Conservation (phyloP, 2,888 invertebrate genomes). For the Coenonympha glycerion region DNA sequence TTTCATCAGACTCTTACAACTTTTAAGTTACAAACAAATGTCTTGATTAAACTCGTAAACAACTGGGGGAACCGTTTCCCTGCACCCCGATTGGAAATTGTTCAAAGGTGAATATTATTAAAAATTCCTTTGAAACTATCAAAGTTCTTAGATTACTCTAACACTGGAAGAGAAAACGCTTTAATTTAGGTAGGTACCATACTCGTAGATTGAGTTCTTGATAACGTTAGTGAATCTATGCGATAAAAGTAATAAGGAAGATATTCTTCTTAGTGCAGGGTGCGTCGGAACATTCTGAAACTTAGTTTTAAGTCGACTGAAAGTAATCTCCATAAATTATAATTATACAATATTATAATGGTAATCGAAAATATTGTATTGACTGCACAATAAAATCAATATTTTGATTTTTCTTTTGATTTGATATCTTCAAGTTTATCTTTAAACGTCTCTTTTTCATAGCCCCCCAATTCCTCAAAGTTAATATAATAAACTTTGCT, state of each 20-base stretch:
- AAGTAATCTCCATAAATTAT: too few relatives aligned
- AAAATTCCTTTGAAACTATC: slow-evolving; percentile 25
- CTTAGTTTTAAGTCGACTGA: too few relatives aligned
- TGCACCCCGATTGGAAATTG: slow-evolving; percentile 33
- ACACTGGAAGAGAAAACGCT: neutral
- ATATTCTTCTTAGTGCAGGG: too few relatives aligned
- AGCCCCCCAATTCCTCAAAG: slow-evolving; percentile 1
- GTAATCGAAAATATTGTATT: too few relatives aligned
- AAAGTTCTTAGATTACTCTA: neutral
- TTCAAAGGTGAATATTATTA: slow-evolving; percentile 22
- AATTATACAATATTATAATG: too few relatives aligned
- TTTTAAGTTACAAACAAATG: slow-evolving; percentile 34
- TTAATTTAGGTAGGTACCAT: neutral
- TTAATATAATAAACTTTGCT: slow-evolving; percentile 1
- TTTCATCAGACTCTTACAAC: slow-evolving; percentile 7
- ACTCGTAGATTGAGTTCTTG: too few relatives aligned
- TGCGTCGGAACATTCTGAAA: too few relatives aligned
- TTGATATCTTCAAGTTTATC: too few relatives aligned
- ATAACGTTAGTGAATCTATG: too few relatives aligned
- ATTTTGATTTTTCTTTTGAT: too few relatives aligned
- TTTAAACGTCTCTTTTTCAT: neutral
- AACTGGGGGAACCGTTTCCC: slow-evolving; percentile 27
- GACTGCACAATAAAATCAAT: too few relatives aligned
- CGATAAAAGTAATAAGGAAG: too few relatives aligned
- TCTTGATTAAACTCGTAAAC: slow-evolving; percentile 52